phyloP scores from a whole-genome alignment of 2,888 invertebrate species.

The Agrotis exclamationis region DNA sequence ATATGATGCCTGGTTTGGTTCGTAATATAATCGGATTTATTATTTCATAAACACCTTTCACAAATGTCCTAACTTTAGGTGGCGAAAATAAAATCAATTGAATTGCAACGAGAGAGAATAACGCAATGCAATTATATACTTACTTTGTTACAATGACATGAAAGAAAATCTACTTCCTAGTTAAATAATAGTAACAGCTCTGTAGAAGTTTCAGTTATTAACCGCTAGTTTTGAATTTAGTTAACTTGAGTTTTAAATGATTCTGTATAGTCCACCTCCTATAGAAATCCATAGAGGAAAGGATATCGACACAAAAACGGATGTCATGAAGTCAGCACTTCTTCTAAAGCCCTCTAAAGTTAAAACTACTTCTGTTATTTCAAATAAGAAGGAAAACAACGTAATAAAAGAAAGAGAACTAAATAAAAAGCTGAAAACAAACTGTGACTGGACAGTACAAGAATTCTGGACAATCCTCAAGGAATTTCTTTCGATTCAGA shows the following conservation, averaged over 20 bases:
- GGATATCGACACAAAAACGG: no score
- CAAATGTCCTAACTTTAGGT: not conserved
- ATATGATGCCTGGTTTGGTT: not conserved
- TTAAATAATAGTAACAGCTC: not conserved
- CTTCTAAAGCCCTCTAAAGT: no score
- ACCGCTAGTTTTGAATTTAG: not conserved
- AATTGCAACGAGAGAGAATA: not conserved
- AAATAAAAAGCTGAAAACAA: not conserved
- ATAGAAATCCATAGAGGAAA: no score
- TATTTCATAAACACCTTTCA: not conserved
- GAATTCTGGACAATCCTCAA: not conserved
- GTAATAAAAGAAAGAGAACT: no score
- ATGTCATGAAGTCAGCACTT: no score
- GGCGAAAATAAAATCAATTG: not conserved
- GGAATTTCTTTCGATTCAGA: slow-evolving; percentile 25
- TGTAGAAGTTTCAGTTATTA: not conserved
- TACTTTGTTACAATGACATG: not conserved
- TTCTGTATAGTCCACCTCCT: not conserved
- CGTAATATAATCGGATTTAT: not conserved
- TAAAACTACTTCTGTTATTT: no score
- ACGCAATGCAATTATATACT: not conserved
- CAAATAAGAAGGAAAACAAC: no score
- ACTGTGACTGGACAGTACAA: not conserved
- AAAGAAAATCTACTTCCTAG: not conserved
- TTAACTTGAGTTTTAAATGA: not conserved